Evolutionary conservation across 2,888 invertebrate genomes (phyloP), one percentile per base, ranked within the genome.

Genomic region (Clusia tigrina): DNA sequence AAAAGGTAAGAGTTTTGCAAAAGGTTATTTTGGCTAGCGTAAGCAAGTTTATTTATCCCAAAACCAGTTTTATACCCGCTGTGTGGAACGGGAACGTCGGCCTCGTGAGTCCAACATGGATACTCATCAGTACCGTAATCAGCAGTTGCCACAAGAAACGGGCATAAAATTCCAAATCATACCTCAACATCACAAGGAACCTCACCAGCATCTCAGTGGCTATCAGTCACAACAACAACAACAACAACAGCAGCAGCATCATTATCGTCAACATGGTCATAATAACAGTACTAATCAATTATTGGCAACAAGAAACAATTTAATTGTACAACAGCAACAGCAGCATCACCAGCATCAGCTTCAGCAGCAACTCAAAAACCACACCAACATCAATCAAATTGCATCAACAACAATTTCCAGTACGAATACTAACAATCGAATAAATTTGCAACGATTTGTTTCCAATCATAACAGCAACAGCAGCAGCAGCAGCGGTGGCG

Each of bases 151-250:
- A 17, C 82, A 81, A 63, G 82, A 80, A 65, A 77, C 77, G 62
- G 82, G 79, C 48, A 81, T 82, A 65, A 82, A 82, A 72, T 82
- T 82, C 66, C 82, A 82, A 76, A 80, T 82, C 70, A 81, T 81
- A 76, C 81, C 80, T 67, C 76, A 72, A 66, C 74, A 72, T 25
- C 78, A 78, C 25, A 78, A 77, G 56, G 76, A 78, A 53, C 76
- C 72, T 0, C 71, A 71, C 2, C 74, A 78, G n/a, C 67, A 68
- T 20, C 67, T 67, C 25, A 66, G 71, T 51, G 66, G 64, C 46
- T 70, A 69, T 66, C 79, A 79, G n/a, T 55, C 71, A 71, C 69
- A 71, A 25, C 68, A 69, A 42, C 69, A 67, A 57, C 77, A 77
- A 69, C 78, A 79, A 67, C 75, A 75, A 64, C 78, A 79, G 72